Evolutionary conservation across 2,888 invertebrate genomes (phyloP), one percentile per base, ranked within the genome.

Genomic region (Ormyrus thymus): DNA sequence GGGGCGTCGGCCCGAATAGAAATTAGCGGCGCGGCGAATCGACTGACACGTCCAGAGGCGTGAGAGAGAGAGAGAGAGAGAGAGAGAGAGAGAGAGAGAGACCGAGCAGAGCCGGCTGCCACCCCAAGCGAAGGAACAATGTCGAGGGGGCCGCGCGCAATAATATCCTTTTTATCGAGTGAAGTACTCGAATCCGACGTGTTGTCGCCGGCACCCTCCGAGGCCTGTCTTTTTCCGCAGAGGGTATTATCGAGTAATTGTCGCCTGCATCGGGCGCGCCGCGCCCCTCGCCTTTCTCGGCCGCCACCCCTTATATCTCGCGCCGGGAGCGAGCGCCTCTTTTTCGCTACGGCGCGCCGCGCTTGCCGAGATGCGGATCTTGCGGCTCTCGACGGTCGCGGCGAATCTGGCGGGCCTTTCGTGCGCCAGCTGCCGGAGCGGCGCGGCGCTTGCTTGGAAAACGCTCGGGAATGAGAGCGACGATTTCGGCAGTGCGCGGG

Each of bases 161-260:
- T 85, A 86, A 87, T 86, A 85, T 88, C 86, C 86, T 88, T 88
- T 87, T 86, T 86, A 83, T 83, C 81, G 75, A 80, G 74, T 80
- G 74, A 64, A 80, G 80, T 75, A 50, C 80, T 64, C 83, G 83
- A 82, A 84, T 85, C 85, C 87, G 86, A 86, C 83, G 85, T 72
- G 10, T 50, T 72, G 62, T 51, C 53, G 29, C 15, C 59, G 15
- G 50, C 50, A n/a, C 15, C 66, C 59, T 50, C 58, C 2, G 0
- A 48, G 43, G 48, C 61, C 15, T 53, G n/a, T 50, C 50, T 64
- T 48, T 55, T 64, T 56, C 46, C 29, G 7, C 29, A 84, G 85
- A 86, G 86, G 85, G 87, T 87, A 88, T 89, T 89, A 89, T 78
- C 87, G 85, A 89, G 89, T 88, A 89, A 89, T 89, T 89, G 89